Conservation (phyloP, 2,888 invertebrate species). For the Camponotus fellah region DNA sequence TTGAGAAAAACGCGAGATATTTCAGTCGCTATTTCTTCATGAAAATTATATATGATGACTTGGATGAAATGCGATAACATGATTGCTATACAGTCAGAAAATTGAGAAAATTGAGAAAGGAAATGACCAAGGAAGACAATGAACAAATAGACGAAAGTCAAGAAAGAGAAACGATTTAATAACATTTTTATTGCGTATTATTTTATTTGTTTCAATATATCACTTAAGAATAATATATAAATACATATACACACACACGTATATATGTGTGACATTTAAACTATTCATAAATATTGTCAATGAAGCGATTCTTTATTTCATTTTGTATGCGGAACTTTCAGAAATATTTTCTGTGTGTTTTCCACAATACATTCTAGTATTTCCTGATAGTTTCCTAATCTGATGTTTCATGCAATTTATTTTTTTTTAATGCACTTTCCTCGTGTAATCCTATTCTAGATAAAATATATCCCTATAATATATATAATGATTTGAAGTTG, state of each 20-base stretch:
- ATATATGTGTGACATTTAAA: background rate
- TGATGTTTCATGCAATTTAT: background rate
- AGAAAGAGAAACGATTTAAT: background rate
- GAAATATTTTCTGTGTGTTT: background rate
- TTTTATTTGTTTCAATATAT: too few species aligned
- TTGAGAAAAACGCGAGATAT: background rate
- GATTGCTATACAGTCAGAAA: background rate
- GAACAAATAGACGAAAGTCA: background rate
- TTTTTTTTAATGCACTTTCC: background rate
- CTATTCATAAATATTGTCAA: background rate
- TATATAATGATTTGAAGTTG: too few species aligned
- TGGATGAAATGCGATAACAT: background rate
- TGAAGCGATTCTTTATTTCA: background rate
- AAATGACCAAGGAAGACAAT: background rate
- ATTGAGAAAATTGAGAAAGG: background rate
- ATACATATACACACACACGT: too few species aligned
- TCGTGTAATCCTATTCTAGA: background rate
- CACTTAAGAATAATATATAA: too few species aligned
- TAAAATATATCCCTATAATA: too few species aligned
- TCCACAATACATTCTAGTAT: background rate
- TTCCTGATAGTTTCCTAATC: background rate
- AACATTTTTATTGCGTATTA: background rate
- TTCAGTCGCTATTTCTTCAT: background rate
- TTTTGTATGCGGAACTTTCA: background rate
- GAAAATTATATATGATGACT: background rate